Percentiles rank a stretch among this genome's conserved stretches.
phyloP scores from a whole-genome alignment of 2,888 invertebrate genomes.

The Drosophila picticornis region DNA sequence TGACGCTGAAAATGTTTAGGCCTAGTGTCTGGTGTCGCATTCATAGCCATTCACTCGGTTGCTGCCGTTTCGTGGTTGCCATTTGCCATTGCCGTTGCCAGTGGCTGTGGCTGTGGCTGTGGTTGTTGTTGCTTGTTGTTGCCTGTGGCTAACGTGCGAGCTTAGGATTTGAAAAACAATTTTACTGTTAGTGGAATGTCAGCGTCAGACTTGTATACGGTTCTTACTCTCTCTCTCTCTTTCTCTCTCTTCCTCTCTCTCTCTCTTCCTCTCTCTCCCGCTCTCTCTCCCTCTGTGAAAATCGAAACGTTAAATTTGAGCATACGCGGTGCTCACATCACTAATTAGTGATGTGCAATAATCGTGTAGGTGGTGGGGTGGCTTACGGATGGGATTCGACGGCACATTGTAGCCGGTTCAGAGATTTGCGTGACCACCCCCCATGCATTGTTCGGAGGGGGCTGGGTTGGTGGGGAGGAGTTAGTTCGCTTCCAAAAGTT shows the following conservation, averaged over 20 bases:
- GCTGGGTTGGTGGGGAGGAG: not conserved
- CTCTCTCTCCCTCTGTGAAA: not conserved
- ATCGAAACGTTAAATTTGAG: conserved; percentile 63
- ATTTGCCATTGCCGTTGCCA: conserved; percentile 43
- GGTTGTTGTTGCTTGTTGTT: conserved; percentile 33
- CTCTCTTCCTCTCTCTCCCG: not conserved
- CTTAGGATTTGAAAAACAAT: conserved; percentile 80
- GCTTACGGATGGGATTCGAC: not conserved
- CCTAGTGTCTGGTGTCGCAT: conserved; percentile 75
- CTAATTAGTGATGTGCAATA: conserved; percentile 80
- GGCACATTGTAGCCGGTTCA: conserved; percentile 14
- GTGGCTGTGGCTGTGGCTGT: conserved; percentile 12
- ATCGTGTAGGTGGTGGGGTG: conserved; percentile 49
- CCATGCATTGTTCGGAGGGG: not conserved
- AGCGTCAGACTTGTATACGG: conserved; percentile 62
- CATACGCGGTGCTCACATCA: conserved; percentile 62
- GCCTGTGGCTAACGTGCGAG: conserved; percentile 74
- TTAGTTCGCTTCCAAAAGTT: conserved; percentile 59
- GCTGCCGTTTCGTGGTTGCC: conserved; percentile 68
- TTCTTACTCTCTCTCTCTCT: not conserved
- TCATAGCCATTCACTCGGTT: conserved; percentile 77
- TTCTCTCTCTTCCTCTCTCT: too few relatives aligned
- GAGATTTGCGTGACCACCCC: conserved; percentile 33
- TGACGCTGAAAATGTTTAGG: conserved; percentile 73
- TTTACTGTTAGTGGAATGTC: conserved; percentile 79